Evolutionary conservation across 2,113 vertebrate genomes (phyloP), one percentile per base, ranked within the genome.

Genomic region (Protomyctophum bolini): DNA sequence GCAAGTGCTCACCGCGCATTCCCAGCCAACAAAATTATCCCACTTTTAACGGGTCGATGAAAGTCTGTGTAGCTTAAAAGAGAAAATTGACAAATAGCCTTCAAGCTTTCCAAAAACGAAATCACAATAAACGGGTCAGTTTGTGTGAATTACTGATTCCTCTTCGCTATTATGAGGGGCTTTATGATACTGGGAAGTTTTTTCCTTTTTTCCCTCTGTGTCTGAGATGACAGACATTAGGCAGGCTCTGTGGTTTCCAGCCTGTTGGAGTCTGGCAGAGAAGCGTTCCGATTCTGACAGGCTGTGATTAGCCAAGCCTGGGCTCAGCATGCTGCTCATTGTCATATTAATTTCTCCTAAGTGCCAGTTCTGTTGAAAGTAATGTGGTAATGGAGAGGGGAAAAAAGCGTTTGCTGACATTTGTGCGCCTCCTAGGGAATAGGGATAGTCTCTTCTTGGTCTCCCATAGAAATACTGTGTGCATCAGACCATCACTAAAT

Each of bases 21-120:
- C 12, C 7, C 2, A 6, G 7, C 2, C 10, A 72, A 81, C 84
- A 86, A 21, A 21, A 80, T 77, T 62, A 50, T 63, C 83, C 79
- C 77, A 80, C 21, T 89, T 87, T 75, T 63, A 75, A 75, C 2
- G 8, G 81, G 74, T 80, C 83, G 68, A 88, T 85, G 61, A 73
- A 50, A 56, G 55, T 70, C 51, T 66, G 15, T 55, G 10, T 12
- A 10, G 12, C 0, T 10, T 58, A 66, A 14, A 33, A 5, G 68
- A 12, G 33, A 66, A 41, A 41, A 4, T 61, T 51, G 54, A 15
- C 10, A 12, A 50, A n/a, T 6, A 75, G 63, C 73, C 68, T 67
- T 64, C 68, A 46, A 63, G 11, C 10, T 77, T 63, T 12, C 14
- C 14, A 6, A 8, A 21, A 21, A 8, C 8, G 2, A 46, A 2